Conservation (phyloP, 2,113 vertebrate species). For the Butorides virescens region DNA sequence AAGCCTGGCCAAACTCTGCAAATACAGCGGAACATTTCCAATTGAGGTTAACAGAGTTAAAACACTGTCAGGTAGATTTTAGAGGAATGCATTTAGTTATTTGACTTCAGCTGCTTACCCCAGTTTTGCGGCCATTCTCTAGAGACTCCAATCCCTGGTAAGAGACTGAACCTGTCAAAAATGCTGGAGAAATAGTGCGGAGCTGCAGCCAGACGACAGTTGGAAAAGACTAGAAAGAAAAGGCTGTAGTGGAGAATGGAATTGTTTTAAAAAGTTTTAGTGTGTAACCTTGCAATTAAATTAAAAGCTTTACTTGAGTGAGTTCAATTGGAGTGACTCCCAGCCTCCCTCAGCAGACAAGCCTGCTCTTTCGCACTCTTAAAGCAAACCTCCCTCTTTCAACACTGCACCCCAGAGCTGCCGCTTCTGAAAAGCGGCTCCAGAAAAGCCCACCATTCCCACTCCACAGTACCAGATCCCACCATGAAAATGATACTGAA, state of each 20-base stretch:
- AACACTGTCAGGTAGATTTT: background rate
- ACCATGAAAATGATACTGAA: background rate
- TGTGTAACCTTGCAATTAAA: background rate
- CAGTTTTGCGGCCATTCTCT: background rate
- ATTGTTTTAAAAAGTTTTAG: background rate
- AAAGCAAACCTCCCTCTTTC: background rate
- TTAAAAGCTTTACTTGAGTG: background rate
- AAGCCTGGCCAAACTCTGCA: background rate
- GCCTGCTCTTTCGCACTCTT: background rate
- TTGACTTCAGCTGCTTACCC: background rate
- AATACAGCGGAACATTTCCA: background rate
- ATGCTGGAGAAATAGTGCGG: background rate
- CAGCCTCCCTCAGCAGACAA: background rate
- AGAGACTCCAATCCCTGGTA: fast-evolving
- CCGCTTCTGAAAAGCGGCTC: background rate
- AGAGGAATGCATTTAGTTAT: background rate
- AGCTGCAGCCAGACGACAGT: background rate
- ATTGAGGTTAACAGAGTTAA: background rate
- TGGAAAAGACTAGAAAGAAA: background rate
- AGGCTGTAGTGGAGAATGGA: background rate
- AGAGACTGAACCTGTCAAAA: background rate
- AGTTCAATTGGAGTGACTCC: background rate
- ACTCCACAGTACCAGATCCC: background rate
- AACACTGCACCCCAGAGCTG: background rate
- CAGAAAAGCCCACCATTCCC: background rate